Base-by-base conservation (phyloP, 1,140 invertebrate species). In the Drosophila ohnishii region DNA sequence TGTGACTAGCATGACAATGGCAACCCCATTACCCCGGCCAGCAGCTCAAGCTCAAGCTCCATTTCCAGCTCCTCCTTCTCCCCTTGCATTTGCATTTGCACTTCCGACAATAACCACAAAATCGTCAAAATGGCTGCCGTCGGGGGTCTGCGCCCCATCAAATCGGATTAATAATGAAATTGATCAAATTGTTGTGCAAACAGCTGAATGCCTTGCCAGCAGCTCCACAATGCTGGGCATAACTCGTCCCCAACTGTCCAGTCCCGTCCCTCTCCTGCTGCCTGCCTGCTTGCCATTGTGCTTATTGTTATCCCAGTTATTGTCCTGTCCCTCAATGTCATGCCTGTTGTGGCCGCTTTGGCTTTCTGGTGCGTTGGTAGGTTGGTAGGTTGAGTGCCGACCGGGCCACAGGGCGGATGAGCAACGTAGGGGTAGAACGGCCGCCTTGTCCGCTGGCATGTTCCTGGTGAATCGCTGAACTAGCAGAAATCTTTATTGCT, bases 401-500 rank as follows among this genome's bases (percentile, higher is more conserved):
- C 22, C 61, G 10, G 61, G 61, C 60, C 65, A 48, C 60, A 44
- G 37, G 60, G 59, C 47, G 37, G 60, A 22, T 53, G 61, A 69
- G 37, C 61, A 55, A 55, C 19, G 34, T 37, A 22, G 32, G 50
- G 50, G 50, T 13, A n/a, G 50, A 19, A 14, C 7, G 32, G 32
- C 16, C 32, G 16, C 34, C 65, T 45, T 39, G 61, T 44, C 44
- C 44, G 34, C 35, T 44, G 61, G 55, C 51, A 56, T 75, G 58
- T 44, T 60, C 40, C 61, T 44, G 57, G 64, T 44, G 53, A 74
- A 79, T 75, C 65, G 80, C 84, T 80, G 84, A 80, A 72, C 65
- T 69, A 78, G 65, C 80, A 77, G 50, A 87, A 88, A 88, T 84
- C 62, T 76, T 80, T 84, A 71, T 87, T 88, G 80, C 79, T 79